Evolutionary conservation across 2,797 vertebrate genomes (phyloP).

Genomic region (Neopelma chrysocephalum): DNA sequence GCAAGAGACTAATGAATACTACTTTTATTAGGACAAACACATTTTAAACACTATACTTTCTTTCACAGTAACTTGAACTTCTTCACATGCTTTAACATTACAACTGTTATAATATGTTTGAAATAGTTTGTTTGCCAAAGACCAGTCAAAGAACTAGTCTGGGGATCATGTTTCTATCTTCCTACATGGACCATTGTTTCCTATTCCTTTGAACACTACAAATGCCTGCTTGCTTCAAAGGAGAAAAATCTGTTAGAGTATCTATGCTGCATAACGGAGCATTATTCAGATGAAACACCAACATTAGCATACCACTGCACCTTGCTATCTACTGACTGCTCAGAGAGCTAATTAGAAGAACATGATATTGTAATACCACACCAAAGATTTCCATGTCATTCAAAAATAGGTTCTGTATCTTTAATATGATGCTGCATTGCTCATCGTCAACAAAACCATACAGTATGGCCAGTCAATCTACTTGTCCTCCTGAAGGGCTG

Average conservation of each 20-base stretch:
- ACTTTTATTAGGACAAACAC: neutral
- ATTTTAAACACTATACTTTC: neutral
- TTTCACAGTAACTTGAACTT: neutral
- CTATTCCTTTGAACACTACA: neutral
- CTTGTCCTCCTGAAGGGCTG: neutral
- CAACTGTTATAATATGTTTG: neutral
- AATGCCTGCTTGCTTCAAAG: neutral
- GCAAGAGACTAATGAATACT: neutral
- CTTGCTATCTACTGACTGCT: neutral
- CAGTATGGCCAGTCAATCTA: neutral
- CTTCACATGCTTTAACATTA: neutral
- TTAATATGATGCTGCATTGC: neutral
- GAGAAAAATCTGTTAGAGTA: neutral
- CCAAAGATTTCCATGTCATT: neutral
- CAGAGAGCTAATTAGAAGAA: neutral
- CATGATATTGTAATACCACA: neutral
- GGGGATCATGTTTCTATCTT: neutral
- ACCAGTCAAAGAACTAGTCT: neutral
- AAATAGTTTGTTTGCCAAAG: neutral
- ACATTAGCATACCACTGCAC: neutral
- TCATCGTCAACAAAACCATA: neutral
- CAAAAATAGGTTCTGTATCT: neutral
- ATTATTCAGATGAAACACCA: neutral
- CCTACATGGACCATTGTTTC: accelerated
- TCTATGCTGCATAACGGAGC: neutral